A percentile compares a stretch with the other conserved stretches of the same genome.
Evolutionary conservation across 2,888 invertebrate genomes (phyloP).

Genomic region (Galerucella nymphaeae): DNA sequence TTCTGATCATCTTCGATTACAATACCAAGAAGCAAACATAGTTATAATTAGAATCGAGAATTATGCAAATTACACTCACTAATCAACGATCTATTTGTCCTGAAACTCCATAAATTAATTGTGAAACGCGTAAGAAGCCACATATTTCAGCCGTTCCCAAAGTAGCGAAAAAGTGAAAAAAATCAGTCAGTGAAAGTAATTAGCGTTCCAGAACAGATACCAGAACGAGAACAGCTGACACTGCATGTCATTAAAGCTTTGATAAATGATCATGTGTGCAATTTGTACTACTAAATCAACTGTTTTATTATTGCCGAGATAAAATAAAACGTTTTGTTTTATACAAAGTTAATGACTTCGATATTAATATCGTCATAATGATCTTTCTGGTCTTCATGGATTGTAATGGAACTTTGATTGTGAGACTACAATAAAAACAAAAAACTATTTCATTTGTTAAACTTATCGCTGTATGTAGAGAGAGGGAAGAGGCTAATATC

Average conservation of each 20-base stretch:
- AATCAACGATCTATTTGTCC: constrained; percentile 30
- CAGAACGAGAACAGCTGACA: constrained; percentile 38
- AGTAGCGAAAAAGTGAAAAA: constrained; percentile 16
- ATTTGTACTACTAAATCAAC: constrained; percentile 37
- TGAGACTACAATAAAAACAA: not conserved
- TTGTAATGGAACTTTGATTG: not conserved
- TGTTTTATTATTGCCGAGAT: constrained; percentile 34
- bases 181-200: constrained; percentile 38
- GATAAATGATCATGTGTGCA: constrained; percentile 40
- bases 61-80: constrained; percentile 23
- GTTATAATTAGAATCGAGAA: not conserved
- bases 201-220: constrained; percentile 39
- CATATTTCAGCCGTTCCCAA: constrained; percentile 12
- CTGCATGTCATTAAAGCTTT: constrained; percentile 41
- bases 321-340: constrained; percentile 36
- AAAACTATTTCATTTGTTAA: not conserved
- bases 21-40: not conserved
- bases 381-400: constrained; percentile 1
- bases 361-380: constrained; percentile 33
- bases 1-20: too few relatives aligned
- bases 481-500: not conserved
- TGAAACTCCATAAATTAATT: constrained; percentile 32
- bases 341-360: constrained; percentile 32
- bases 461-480: not conserved
- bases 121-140: constrained; percentile 17